Percentiles rank a stretch among this genome's conserved stretches.
Evolutionary conservation across 2,113 vertebrate species (phyloP).

Genomic region (Heteronetta atricapilla): DNA sequence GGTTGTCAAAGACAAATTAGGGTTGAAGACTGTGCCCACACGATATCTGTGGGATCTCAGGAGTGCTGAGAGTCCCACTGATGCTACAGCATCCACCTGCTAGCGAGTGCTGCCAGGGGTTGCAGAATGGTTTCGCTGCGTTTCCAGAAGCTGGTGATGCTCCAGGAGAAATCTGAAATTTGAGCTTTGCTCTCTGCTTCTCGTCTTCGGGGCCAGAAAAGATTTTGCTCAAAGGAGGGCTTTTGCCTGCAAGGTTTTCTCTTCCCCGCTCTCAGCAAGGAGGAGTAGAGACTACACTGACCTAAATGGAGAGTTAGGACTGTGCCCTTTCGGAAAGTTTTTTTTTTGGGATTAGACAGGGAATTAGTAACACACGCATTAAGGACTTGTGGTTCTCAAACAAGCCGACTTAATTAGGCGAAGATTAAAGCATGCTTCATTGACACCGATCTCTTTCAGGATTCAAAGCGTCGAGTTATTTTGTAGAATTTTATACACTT

Average conservation of each 20-base stretch:
- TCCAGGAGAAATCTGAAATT: neutral
- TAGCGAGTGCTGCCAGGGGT: neutral
- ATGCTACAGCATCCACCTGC: neutral
- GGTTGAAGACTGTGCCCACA: neutral
- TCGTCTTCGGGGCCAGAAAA: neutral
- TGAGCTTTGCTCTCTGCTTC: neutral
- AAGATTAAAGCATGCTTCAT: neutral
- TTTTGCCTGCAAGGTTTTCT: neutral
- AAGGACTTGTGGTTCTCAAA: neutral
- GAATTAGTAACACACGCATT: neutral
- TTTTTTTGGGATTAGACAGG: neutral
- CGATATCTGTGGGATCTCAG: neutral
- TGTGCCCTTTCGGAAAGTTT: neutral
- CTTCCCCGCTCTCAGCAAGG: neutral
- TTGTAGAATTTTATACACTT: neutral
- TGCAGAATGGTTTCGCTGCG: neutral
- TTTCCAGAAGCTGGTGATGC: neutral
- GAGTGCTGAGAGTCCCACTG: neutral
- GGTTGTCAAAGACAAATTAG: neutral
- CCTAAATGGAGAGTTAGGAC: neutral
- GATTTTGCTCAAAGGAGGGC: neutral
- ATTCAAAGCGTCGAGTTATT: neutral
- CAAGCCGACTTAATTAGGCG: constrained; percentile 4
- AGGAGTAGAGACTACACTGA: neutral
- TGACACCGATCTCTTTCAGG: neutral